Percentiles rank a stretch among this genome's conserved stretches.
These are phyloP conservation scores for Cylloceria caligata DNA, from an alignment of 2,888 invertebrate genomes.

Conservation along the genomic window DNA sequence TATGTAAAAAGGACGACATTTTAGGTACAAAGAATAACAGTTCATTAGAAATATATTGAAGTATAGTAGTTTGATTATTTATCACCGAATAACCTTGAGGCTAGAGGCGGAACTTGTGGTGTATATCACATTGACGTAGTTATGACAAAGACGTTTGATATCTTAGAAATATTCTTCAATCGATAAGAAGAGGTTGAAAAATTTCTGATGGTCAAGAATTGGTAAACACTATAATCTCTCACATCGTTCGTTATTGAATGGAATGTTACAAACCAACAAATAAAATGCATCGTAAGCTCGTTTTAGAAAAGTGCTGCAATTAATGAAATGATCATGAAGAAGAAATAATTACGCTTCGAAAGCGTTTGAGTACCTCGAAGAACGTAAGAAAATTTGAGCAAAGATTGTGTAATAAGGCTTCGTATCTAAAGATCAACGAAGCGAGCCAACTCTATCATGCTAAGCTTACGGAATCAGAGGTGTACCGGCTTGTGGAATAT, in stretches of 20 bases:
- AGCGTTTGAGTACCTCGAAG: not conserved
- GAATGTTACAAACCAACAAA: not conserved
- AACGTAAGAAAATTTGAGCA: not conserved
- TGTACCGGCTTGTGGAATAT: not conserved
- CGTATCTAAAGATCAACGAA: no score
- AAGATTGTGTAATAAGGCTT: no score
- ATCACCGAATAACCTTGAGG: not conserved
- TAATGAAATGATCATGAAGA: not conserved
- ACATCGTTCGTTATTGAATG: not conserved
- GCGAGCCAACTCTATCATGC: not conserved
- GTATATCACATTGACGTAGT: not conserved
- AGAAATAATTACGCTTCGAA: not conserved
- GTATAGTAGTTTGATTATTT: no score
- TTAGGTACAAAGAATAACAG: no score
- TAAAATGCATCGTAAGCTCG: not conserved
- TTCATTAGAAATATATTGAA: no score
- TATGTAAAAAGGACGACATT: no score
- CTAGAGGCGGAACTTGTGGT: not conserved
- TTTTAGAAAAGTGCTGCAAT: not conserved
- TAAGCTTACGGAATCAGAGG: not conserved
- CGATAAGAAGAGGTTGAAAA: not conserved
- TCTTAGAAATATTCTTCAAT: not conserved
- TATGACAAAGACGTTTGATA: not conserved
- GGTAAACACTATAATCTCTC: constrained; percentile 8
- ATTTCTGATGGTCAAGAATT: not conserved